phyloP scores from a whole-genome alignment of 2,113 vertebrate species.

The Alouatta palliata region DNA sequence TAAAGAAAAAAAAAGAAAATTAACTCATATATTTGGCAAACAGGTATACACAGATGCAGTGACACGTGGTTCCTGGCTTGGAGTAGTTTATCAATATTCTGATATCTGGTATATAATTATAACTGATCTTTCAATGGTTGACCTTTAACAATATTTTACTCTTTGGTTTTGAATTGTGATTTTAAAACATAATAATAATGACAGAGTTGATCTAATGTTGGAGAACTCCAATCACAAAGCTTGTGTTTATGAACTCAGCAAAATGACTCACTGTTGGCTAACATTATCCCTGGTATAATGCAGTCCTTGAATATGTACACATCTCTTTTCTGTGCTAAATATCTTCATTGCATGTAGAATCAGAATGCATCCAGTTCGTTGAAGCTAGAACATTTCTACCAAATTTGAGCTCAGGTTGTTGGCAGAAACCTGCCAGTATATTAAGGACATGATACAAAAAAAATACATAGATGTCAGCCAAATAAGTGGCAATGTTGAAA shows the following conservation, averaged over 20 bases:
- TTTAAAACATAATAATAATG: not conserved
- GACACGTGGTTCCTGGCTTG: not conserved
- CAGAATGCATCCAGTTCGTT: not conserved
- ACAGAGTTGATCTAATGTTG: not conserved
- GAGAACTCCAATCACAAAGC: not conserved
- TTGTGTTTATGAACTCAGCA: not conserved
- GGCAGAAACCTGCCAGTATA: not conserved
- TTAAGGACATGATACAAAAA: not conserved
- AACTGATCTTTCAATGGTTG: not conserved
- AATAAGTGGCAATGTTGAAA: not conserved
- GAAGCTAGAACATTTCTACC: not conserved
- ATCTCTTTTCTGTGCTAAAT: not conserved
- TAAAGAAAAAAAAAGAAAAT: no score
- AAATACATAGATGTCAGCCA: not conserved
- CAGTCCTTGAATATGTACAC: not conserved
- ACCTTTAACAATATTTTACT: not conserved
- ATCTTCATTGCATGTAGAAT: not conserved
- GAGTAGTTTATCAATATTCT: not conserved
- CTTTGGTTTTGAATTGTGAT: not conserved
- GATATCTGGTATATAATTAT: not conserved
- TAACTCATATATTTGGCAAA: not conserved
- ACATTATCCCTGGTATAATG: not conserved
- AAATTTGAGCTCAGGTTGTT: not conserved
- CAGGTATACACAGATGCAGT: fast-evolving
- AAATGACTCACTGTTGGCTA: not conserved